These are phyloP conservation scores for Chrysotoxum bicinctum DNA, from an alignment of 2,888 invertebrate species.

Conservation along the genomic window DNA sequence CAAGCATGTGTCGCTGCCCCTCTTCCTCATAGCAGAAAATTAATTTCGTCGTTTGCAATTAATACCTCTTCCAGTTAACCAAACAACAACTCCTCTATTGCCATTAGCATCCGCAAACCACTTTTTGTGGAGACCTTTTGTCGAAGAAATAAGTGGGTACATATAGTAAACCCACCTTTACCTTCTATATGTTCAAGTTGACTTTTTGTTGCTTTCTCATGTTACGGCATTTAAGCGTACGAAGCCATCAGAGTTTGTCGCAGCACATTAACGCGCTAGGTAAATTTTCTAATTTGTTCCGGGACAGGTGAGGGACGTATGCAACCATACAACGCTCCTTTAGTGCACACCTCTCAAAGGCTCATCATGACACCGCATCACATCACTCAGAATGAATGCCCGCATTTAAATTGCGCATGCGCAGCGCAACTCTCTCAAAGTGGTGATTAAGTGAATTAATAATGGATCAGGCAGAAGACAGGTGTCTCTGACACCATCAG, in stretches of 20 bases:
- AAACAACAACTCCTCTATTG: constrained; percentile 42
- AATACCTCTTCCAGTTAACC: constrained; percentile 59
- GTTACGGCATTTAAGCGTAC: constrained; percentile 49
- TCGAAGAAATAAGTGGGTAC: not conserved
- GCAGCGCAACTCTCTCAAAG: constrained; percentile 47
- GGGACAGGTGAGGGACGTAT: constrained; percentile 64
- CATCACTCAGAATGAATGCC: constrained; percentile 34
- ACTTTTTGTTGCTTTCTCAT: constrained; percentile 20
- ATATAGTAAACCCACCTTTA: not conserved
- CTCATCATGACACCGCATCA: constrained; percentile 39
- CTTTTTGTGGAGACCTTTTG: constrained; percentile 11
- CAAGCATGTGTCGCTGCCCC: constrained; percentile 13
- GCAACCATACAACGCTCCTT: constrained; percentile 6
- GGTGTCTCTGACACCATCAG: constrained; percentile 39
- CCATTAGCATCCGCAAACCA: constrained; percentile 34
- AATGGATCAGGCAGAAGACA: constrained; percentile 50
- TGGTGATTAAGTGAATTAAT: constrained; percentile 62
- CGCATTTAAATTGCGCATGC: constrained; percentile 66
- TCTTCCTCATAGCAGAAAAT: constrained; percentile 30
- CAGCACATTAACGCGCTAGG: constrained; percentile 64
- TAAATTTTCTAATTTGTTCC: constrained; percentile 68
- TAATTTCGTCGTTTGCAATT: constrained; percentile 61
- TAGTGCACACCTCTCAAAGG: constrained; percentile 4
- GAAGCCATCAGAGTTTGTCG: constrained; percentile 67
- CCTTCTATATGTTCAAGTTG: not conserved